Evolutionary conservation across 2,888 invertebrate genomes (phyloP).

Genomic region (Zygaena filipendulae): DNA sequence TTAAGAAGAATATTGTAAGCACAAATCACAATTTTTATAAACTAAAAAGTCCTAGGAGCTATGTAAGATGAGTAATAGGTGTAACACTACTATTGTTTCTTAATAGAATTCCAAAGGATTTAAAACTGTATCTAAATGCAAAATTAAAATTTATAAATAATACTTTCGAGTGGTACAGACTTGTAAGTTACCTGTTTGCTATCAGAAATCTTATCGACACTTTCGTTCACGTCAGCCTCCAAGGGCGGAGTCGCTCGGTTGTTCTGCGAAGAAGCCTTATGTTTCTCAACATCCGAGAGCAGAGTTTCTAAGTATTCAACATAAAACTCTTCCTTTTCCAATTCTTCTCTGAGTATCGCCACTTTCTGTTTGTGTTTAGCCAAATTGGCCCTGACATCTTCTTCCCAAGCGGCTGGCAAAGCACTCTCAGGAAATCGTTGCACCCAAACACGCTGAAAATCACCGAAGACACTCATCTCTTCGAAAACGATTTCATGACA

Average conservation of each 20-base stretch:
- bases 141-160: too few relatives aligned
- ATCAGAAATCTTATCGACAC: conserved; percentile 56
- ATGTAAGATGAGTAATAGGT: too few relatives aligned
- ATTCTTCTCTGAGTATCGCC: conserved; percentile 81
- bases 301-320: conserved; percentile 89
- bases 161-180: too few relatives aligned
- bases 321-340: conserved; percentile 91
- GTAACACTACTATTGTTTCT: too few relatives aligned
- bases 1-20: too few relatives aligned
- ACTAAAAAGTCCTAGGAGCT: too few relatives aligned
- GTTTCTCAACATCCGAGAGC: conserved; percentile 86
- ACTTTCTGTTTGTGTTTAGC: conserved; percentile 91
- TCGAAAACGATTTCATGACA: conserved; percentile 65
- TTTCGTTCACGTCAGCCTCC: conserved; percentile 47
- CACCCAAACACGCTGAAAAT: conserved; percentile 92
- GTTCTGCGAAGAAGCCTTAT: conserved; percentile 70
- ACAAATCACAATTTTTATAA: too few relatives aligned
- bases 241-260: conserved; percentile 62
- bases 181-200: conserved; percentile 51
- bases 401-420: conserved; percentile 92
- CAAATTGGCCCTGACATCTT: conserved; percentile 90
- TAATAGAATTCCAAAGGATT: too few relatives aligned
- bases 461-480: conserved; percentile 88
- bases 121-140: too few relatives aligned
- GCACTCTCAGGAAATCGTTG: conserved; percentile 92